Evolutionary conservation across 1,140 invertebrate species (phyloP).

Genomic region (Gryon sp.): DNA sequence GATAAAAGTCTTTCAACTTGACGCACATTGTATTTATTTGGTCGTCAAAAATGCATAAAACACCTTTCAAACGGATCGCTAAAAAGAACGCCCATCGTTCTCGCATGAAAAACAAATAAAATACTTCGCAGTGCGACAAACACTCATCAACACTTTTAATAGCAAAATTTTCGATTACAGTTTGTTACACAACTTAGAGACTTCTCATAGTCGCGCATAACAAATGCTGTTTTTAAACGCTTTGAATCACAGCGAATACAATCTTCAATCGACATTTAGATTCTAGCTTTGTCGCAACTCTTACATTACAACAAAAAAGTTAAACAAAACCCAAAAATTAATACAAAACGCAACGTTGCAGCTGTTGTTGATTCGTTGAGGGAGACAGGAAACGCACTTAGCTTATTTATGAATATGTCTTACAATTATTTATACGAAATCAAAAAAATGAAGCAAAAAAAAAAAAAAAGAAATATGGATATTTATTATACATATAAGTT

Average conservation of each 20-base stretch:
- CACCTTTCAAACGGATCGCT: background rate
- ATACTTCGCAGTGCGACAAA: too few relatives aligned
- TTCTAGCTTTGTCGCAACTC: too few relatives aligned
- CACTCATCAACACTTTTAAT: background rate
- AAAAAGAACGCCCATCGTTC: slow-evolving; percentile 22
- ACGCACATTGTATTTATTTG: too few relatives aligned
- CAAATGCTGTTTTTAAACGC: too few relatives aligned
- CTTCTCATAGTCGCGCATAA: background rate
- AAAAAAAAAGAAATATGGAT: slow-evolving; percentile 6
- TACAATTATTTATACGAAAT: slow-evolving; percentile 47
- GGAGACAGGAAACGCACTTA: slow-evolving; percentile 41
- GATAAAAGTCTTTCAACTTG: too few relatives aligned
- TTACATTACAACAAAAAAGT: background rate
- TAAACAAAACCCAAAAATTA: too few relatives aligned
- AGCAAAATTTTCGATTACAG: too few relatives aligned
- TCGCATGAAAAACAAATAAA: slow-evolving; percentile 14
- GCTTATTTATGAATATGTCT: slow-evolving; percentile 33
- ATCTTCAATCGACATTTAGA: too few relatives aligned
- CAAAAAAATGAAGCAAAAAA: background rate
- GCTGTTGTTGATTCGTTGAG: slow-evolving; percentile 1
- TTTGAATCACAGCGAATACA: slow-evolving; percentile 23
- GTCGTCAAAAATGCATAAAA: slow-evolving; percentile 6
- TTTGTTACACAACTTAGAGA: too few relatives aligned
- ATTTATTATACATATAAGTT: too few relatives aligned
- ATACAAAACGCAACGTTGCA: slow-evolving; percentile 6